A percentile compares a stretch with the other conserved stretches of the same genome.
phyloP scores from a whole-genome alignment of 2,113 vertebrate species.

The Peromyscus leucopus region DNA sequence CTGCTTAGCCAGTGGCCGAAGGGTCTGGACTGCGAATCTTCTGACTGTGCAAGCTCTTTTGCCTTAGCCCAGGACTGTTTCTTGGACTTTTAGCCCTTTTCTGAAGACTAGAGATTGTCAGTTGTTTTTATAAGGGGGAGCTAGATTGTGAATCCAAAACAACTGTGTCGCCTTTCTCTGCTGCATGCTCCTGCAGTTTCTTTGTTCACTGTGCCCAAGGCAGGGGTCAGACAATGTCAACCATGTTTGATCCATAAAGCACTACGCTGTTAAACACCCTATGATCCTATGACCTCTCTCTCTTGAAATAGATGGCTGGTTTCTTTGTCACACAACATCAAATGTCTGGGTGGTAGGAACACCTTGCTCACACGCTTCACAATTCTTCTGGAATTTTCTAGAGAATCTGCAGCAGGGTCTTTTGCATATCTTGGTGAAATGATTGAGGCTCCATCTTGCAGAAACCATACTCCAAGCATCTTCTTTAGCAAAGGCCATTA shows the following conservation, averaged over 20 bases:
- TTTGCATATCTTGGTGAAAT: neutral
- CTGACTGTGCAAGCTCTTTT: neutral
- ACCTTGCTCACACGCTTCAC: neutral
- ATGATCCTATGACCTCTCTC: neutral
- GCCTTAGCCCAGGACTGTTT: neutral
- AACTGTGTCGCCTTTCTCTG: neutral
- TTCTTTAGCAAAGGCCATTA: neutral
- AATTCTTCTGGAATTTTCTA: constrained; percentile 42
- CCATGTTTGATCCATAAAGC: neutral
- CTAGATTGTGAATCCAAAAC: constrained; percentile 12
- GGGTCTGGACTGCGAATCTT: neutral
- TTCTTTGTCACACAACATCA: constrained; percentile 41
- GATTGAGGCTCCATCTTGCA: neutral
- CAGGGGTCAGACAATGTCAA: constrained; percentile 27
- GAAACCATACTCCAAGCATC: neutral
- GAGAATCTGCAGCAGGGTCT: neutral
- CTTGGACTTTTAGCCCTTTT: neutral
- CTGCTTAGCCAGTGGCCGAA: neutral
- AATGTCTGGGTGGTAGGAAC: neutral
- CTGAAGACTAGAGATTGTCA: neutral
- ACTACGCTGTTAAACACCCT: neutral
- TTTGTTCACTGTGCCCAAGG: neutral
- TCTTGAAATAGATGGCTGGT: neutral
- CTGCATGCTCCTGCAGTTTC: neutral
- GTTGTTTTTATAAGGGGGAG: neutral